Evolutionary conservation across 2,888 invertebrate species (phyloP).

Genomic region (Syritta pipiens): DNA sequence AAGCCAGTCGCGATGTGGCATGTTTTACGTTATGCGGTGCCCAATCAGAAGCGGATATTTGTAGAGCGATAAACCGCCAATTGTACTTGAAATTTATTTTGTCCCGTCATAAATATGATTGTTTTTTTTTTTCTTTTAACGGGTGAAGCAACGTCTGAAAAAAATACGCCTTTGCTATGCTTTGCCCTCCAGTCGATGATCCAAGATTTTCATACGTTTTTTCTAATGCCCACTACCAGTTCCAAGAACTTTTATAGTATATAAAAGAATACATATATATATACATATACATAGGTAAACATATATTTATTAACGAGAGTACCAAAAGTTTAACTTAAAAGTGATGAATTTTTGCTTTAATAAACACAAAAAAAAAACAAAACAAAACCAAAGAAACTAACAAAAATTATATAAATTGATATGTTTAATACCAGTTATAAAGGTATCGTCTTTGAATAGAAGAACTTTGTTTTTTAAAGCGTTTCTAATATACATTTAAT

Average conservation of each 20-base stretch:
- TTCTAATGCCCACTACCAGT: conserved; percentile 60
- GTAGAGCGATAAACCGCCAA: conserved; percentile 59
- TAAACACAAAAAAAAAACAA: conserved; percentile 10
- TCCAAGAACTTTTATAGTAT: conserved; percentile 50
- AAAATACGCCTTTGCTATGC: conserved; percentile 35
- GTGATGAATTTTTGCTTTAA: conserved; percentile 66
- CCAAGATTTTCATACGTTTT: conserved; percentile 58
- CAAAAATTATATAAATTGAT: neutral
- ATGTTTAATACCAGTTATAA: conserved; percentile 12
- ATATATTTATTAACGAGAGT: conserved; percentile 40
- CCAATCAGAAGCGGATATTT: conserved; percentile 24
- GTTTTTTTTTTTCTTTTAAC: no score
- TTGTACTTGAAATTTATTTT: neutral
- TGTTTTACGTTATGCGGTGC: conserved; percentile 81
- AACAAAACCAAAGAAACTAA: neutral
- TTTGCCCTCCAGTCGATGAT: conserved; percentile 35
- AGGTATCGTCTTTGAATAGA: conserved; percentile 9
- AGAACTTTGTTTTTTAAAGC: neutral
- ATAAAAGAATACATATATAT: conserved; percentile 3
- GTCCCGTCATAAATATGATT: no score
- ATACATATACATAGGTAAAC: conserved; percentile 11
- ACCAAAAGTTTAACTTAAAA: conserved; percentile 61
- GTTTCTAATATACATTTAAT: conserved; percentile 11
- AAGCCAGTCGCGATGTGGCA: conserved; percentile 94
- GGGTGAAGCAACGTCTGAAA: conserved; percentile 22